phyloP scores from a whole-genome alignment of 2,888 invertebrate species.

The Drosophila quasianomalipes region DNA sequence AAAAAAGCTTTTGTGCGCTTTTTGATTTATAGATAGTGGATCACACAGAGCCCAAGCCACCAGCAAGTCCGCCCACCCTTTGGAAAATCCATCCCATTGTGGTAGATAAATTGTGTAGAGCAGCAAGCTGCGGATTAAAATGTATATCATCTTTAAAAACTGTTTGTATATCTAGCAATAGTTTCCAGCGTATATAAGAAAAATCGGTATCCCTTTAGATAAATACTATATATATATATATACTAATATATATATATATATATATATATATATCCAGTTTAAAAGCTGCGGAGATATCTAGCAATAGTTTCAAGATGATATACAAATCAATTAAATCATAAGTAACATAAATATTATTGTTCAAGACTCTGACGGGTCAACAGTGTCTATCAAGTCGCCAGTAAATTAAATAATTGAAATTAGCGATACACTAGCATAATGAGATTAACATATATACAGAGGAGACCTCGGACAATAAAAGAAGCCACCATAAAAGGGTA shows the following conservation, averaged over 20 bases:
- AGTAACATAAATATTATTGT: background rate
- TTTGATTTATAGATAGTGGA: constrained; percentile 74
- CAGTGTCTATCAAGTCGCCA: background rate
- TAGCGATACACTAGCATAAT: background rate
- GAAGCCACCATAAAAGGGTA: constrained; percentile 8
- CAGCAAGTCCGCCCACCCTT: constrained; percentile 2
- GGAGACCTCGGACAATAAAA: background rate
- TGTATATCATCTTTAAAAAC: background rate
- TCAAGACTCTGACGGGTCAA: background rate
- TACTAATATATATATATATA: background rate
- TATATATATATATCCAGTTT: background rate
- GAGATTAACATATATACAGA: too few relatives aligned
- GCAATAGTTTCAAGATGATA: background rate
- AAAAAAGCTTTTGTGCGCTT: constrained; percentile 58
- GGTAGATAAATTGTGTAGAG: constrained; percentile 1
- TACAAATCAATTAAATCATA: background rate
- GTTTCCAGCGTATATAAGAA: background rate
- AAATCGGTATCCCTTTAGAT: background rate
- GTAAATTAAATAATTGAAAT: background rate
- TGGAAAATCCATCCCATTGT: background rate
- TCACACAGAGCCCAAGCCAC: constrained; percentile 24
- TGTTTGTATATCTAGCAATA: background rate
- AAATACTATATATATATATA: background rate
- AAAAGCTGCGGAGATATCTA: background rate
- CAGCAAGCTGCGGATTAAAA: background rate